A percentile compares a stretch with the other conserved stretches of the same genome.
Conservation (phyloP, 2,113 vertebrate genomes). For the Isichthys henryi region DNA sequence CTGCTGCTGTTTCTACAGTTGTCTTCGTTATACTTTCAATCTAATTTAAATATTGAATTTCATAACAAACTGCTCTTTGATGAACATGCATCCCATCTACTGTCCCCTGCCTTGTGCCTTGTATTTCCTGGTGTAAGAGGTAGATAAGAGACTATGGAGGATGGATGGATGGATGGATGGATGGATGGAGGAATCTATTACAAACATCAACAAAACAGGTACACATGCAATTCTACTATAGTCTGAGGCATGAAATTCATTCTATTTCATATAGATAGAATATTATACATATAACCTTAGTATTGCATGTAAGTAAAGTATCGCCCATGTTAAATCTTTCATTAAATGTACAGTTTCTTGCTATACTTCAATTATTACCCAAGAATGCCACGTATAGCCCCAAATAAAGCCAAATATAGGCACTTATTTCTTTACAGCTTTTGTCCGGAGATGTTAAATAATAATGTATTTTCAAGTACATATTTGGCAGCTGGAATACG, state of each 20-base stretch:
- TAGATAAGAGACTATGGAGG: background rate
- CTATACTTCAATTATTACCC: background rate
- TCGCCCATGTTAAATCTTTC: background rate
- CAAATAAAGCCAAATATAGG: background rate
- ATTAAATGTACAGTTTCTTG: background rate
- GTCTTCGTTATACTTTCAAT: background rate
- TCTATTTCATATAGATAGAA: background rate
- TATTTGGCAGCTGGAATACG: conserved; percentile 54
- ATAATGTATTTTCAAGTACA: conserved; percentile 33
- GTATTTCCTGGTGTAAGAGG: background rate
- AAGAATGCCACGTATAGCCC: background rate
- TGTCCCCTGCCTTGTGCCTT: background rate
- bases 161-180: background rate
- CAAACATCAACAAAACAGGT: background rate
- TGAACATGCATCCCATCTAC: background rate
- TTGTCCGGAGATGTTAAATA: background rate
- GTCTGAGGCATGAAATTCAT: too few species aligned
- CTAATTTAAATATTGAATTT: background rate
- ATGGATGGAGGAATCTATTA: background rate
- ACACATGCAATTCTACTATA: background rate
- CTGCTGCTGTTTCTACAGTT: background rate
- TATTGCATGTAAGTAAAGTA: background rate
- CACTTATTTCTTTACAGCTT: background rate
- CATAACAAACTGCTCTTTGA: background rate
- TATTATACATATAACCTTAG: background rate